Percentiles rank a stretch among this genome's conserved stretches.
Evolutionary conservation across 1,140 invertebrate species (phyloP).

Genomic region (Drosophila insularis): DNA sequence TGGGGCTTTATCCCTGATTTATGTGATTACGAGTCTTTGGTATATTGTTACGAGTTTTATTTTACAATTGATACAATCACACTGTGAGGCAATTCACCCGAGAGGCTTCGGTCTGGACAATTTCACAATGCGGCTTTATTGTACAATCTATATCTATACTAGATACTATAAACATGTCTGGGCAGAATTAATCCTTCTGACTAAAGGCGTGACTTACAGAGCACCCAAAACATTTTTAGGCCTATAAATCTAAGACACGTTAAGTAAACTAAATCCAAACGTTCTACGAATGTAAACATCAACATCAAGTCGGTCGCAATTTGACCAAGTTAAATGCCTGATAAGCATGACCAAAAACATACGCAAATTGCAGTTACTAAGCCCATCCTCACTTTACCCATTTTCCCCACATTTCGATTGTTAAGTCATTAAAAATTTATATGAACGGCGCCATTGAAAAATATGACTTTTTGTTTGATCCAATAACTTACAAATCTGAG

Average conservation of each 20-base stretch:
- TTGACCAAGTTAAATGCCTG: constrained; percentile 66
- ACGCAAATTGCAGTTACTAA: constrained; percentile 16
- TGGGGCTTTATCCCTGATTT: background rate
- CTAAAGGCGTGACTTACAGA: constrained; percentile 69
- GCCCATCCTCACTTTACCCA: background rate
- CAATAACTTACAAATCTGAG: background rate
- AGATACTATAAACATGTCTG: constrained; percentile 38
- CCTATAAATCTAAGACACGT: constrained; percentile 52
- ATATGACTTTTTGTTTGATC: background rate
- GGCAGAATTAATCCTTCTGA: background rate
- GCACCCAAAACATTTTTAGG: constrained; percentile 27
- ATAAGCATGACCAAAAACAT: constrained; percentile 44
- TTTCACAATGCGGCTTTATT: constrained; percentile 30
- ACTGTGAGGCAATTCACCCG: background rate
- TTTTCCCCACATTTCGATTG: background rate
- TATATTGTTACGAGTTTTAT: background rate
- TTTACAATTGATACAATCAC: background rate
- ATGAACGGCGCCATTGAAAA: background rate
- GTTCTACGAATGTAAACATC: constrained; percentile 21
- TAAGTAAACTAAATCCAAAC: constrained; percentile 23
- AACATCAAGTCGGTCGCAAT: constrained; percentile 11
- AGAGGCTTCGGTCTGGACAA: constrained; percentile 27
- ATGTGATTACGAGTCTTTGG: constrained; percentile 33
- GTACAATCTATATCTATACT: constrained; percentile 54
- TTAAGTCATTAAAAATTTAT: background rate